phyloP scores from a whole-genome alignment of 2,113 vertebrate species.

The Odontophorus gujanensis region DNA sequence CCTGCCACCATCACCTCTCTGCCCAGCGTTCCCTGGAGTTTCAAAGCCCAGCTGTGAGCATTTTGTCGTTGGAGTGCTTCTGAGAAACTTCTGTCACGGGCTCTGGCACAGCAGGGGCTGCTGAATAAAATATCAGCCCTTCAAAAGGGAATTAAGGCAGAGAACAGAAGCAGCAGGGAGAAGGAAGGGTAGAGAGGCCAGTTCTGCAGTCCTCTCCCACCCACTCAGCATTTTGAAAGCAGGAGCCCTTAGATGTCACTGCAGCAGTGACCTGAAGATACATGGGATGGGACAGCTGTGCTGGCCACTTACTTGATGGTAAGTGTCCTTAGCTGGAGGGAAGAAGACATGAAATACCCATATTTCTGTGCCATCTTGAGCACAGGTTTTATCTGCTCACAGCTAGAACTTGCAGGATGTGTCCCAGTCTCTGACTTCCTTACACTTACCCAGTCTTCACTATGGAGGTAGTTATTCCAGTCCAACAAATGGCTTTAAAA shows the following conservation, averaged over 20 bases:
- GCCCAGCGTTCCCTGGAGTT: slow-evolving; percentile 71
- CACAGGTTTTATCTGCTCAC: neutral
- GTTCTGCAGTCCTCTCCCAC: neutral
- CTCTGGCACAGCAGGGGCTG: slow-evolving; percentile 76
- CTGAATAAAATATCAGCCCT: slow-evolving; percentile 84
- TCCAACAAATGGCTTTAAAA: neutral
- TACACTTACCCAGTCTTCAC: neutral
- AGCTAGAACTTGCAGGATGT: neutral
- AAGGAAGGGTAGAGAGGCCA: slow-evolving; percentile 36
- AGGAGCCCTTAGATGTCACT: neutral
- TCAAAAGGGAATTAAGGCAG: slow-evolving; percentile 78
- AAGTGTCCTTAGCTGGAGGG: neutral
- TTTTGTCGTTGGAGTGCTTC: slow-evolving; percentile 78
- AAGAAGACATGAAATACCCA: neutral
- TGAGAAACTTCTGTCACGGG: slow-evolving; percentile 77
- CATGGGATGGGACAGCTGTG: neutral
- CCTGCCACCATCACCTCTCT: slow-evolving; percentile 64
- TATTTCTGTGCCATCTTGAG: neutral
- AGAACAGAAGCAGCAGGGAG: slow-evolving; percentile 71
- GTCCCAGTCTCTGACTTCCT: neutral
- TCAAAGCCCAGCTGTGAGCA: slow-evolving; percentile 84
- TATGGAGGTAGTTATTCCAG: neutral
- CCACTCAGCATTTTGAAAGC: neutral
- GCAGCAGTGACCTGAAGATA: neutral
- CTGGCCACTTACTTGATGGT: neutral